Percentiles rank a stretch among this genome's conserved stretches.
phyloP scores from a whole-genome alignment of 92 coral and sea anemone species.

The Epizoanthus rinbou region DNA sequence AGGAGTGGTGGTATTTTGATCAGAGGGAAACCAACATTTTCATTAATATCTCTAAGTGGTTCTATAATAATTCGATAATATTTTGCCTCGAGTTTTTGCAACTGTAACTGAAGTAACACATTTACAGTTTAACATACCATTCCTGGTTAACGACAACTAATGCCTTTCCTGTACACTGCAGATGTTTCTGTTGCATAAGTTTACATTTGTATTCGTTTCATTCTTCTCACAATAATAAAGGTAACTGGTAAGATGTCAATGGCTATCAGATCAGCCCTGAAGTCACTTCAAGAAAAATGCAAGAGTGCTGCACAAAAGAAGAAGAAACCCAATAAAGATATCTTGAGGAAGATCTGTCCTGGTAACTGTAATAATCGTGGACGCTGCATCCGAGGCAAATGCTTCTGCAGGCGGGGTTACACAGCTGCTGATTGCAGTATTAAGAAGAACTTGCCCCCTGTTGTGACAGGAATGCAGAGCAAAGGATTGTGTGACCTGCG shows the following conservation, averaged over 20 bases:
- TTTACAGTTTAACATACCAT: too few species aligned
- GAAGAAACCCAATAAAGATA: slow-evolving; percentile 51
- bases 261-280: slow-evolving; percentile 68
- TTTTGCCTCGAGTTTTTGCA: too few species aligned
- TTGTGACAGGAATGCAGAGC: slow-evolving; percentile 65
- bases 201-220: not conserved
- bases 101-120: too few species aligned
- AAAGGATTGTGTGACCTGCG: slow-evolving; percentile 81
- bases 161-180: too few species aligned
- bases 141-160: too few species aligned
- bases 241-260: slow-evolving; percentile 58
- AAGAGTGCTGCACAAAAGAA: slow-evolving; percentile 66
- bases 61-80: too few species aligned
- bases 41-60: too few species aligned
- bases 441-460: slow-evolving; percentile 64
- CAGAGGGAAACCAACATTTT: too few species aligned
- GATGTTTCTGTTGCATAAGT: too few species aligned
- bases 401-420: slow-evolving; percentile 71
- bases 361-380: slow-evolving; percentile 77
- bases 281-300: slow-evolving; percentile 75
- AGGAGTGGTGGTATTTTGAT: too few species aligned
- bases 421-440: slow-evolving; percentile 75
- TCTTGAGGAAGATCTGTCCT: slow-evolving; percentile 69
- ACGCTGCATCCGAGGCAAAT: slow-evolving; percentile 65
- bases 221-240: too few species aligned